Base-by-base conservation (phyloP, 2,888 invertebrate species). In the Punctoribates punctum region DNA sequence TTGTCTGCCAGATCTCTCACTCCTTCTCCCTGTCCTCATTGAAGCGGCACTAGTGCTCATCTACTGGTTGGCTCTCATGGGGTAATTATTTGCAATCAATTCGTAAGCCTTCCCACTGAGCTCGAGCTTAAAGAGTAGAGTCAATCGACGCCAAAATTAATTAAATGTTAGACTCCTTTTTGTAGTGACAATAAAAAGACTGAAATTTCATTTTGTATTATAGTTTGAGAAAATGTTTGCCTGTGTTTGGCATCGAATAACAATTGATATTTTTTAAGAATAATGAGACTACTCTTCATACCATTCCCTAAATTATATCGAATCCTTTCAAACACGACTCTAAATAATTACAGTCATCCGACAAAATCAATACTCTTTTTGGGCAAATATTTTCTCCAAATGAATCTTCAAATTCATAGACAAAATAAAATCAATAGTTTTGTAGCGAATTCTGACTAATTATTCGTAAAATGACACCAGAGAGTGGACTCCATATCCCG, bases 121-220 rank as follows among this genome's bases (percentile, higher is more conserved):
- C 67, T 67, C 15, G 1, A 67, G 67, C 67, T 67, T 67, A 67
- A 38, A 67, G 60, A 38, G 62, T 62, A 62, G 29, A 67, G 67
- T 67, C 34, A 67, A 67, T 67, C 29, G 67, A 67, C 34, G 67
- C 34, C 38, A 67, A 67, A 67, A 67, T 67, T 67, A 67, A 67
- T 67, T 67, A 67, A 67, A 67, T 20, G 38, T 67, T 67, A 67
- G 67, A 67, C 67, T 34, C 34, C 8, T 67, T 38, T 67, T 67
- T 60, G 60, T 11, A 38, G 8, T 67, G 38, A 67, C 34, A 67
- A 67, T 67, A 34, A 67, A 67, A 67, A 20, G 8, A 4, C 67
- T 34, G n/a, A 38, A 67, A 67, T 17, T 34, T 67, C n/a, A 38
- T 5, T 38, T 25, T 29, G 29, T 67, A 38, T 67, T 67, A 67